Evolutionary conservation across 2,888 invertebrate species (phyloP), one percentile per base, ranked within the genome.

Genomic region (Anodontia alba): DNA sequence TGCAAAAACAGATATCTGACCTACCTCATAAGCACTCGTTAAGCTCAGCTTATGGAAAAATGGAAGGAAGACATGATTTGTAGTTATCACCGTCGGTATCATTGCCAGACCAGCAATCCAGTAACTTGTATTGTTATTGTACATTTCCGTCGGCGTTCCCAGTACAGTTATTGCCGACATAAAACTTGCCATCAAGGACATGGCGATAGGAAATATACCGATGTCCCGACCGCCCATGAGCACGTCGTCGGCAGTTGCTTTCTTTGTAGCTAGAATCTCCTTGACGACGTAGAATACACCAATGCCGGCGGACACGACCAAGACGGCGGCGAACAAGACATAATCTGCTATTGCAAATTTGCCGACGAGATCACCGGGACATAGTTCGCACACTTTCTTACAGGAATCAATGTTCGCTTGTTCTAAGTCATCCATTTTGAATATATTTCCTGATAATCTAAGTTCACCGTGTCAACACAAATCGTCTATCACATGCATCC

Each of bases 141-240:
- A 98, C 97, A 98, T 97, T 95, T 98, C 98, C 0, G 98, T 97
- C 12, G 98, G 98, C 94, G 98, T 98, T 1, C 98, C 98, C 83
- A 98, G 95, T 68, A 98, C 95, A 92, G 98, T 98, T 88, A 98
- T 97, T 51, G 98, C 98, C 33, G 98, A 98, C 91, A 98, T 96
- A 93, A 98, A 98, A 95, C 98, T 98, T 33, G 98, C 98, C 62
- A 97, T 97, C 72, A 98, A 95, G 70, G 98, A 98, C 95, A 98
- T 96, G 0, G 98, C 97, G 95, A 98, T 98, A 0, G 98, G 98
- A 84, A 98, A 89, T 62, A 89, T 87, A 7, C 88, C 88, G 51
- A 89, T 89, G 67, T 89, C 88, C 20, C 88, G 76, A 0, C 87
- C 88, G 2, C 88, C 88, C 88, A 89, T 89, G 23, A 89, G 73